Evolutionary conservation across 1,140 invertebrate genomes (phyloP), one percentile per base, ranked within the genome.

Genomic region (Procambarus clarkii): DNA sequence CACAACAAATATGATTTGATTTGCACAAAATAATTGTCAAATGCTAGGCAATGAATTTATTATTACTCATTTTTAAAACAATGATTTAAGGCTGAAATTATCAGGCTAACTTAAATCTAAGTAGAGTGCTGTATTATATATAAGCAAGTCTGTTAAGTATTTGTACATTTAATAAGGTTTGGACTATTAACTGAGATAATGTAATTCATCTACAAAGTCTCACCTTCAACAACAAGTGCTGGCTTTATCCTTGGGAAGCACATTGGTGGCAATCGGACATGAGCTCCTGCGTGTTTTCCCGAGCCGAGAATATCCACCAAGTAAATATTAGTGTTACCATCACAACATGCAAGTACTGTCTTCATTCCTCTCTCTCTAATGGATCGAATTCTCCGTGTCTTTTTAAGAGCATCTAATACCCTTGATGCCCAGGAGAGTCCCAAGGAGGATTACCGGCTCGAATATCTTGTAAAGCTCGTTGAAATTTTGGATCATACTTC

Each of bases 401-500:
- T 91, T 15, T 58, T 91, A 13, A 91, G 82, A 2, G 88, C 88
- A 50, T 91, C 88, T 21, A 64, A 81, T 11, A 91, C 81, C 50
- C 64, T 84, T 11, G 18, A 34, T 15, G 88, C 88, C 46, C 88
- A 34, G 88, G 88, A 13, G 88, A 91, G 58, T 91, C 88, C 88
- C 88, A 91, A 48, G 88, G 88, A 44, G 88, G 81, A 8, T 46
- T 54, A 18, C 48, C 24, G 15, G 88, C 88, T 24, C 82, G 80
- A n/a, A 91, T 71, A 60, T 91, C 88, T 77, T 91, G 88, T 60
- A 91, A 77, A 74, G 88, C 88, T 46, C 82, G 81, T 71, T 91
- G 88, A 46, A 91, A 91, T 54, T 85, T 91, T 60, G 88, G 88
- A 64, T 91, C 88, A 79, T 91, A 91, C 18, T 79, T 91, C 54